These are phyloP conservation scores for Caenorhabditis latens DNA, from an alignment of 1,140 invertebrate genomes.

Conservation along the genomic window DNA sequence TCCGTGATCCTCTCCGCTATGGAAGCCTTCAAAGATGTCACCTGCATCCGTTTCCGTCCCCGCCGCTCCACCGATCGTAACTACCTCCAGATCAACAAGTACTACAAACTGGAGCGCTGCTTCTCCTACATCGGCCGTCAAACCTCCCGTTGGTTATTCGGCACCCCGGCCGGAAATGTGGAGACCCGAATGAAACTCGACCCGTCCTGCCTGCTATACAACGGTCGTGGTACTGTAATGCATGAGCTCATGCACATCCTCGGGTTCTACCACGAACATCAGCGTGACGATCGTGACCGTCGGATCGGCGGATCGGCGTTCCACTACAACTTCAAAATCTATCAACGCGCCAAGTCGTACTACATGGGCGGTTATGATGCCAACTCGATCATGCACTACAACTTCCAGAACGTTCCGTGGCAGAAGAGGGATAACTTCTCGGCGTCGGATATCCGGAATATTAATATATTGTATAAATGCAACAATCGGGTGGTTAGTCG, in stretches of 20 bases:
- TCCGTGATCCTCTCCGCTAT: constrained; percentile 46
- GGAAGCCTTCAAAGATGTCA: constrained; percentile 56
- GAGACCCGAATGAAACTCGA: constrained; percentile 62
- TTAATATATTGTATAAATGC: constrained; percentile 58
- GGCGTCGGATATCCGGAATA: constrained; percentile 40
- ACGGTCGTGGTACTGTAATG: constrained; percentile 59
- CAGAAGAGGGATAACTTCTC: constrained; percentile 51
- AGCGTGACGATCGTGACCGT: constrained; percentile 59
- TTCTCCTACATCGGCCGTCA: constrained; percentile 61
- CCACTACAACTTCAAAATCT: constrained; percentile 61
- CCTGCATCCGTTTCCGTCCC: constrained; percentile 60
- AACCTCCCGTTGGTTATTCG: constrained; percentile 50
- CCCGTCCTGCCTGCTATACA: constrained; percentile 54
- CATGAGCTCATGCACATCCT: constrained; percentile 64
- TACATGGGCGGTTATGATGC: constrained; percentile 61
- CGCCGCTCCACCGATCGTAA: constrained; percentile 46
- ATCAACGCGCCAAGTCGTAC: constrained; percentile 46
- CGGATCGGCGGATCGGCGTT: constrained; percentile 38
- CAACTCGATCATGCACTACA: constrained; percentile 64
- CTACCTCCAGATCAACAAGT: constrained; percentile 60
- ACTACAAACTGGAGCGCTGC: constrained; percentile 58
- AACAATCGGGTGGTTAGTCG: constrained; percentile 25
- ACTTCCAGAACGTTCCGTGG: constrained; percentile 48
- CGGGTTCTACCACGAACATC: constrained; percentile 64
- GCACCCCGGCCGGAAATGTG: constrained; percentile 57